A percentile compares a stretch with the other conserved stretches of the same genome.
Conservation (phyloP, 1,140 invertebrate genomes). For the Nephila pilipes region DNA sequence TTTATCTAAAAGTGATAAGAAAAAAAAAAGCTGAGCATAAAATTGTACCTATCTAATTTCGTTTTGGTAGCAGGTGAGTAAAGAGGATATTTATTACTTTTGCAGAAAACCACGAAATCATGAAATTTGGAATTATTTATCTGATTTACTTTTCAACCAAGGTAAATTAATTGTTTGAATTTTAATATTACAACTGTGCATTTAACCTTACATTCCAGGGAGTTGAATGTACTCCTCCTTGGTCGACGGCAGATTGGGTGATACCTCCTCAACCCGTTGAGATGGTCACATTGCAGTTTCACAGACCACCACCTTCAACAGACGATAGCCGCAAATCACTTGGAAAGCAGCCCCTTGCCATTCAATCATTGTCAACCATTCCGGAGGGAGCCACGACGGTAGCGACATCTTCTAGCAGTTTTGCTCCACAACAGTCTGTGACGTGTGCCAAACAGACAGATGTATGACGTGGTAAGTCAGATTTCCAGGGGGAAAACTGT, state of each 20-base stretch:
- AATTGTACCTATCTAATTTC: too few relatives aligned
- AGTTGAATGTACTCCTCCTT: slow-evolving; percentile 52
- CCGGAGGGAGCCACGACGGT: not conserved
- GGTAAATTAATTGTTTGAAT: too few relatives aligned
- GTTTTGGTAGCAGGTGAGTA: too few relatives aligned
- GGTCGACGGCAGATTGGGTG: slow-evolving; percentile 68
- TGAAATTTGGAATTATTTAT: too few relatives aligned
- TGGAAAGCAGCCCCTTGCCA: slow-evolving; percentile 42
- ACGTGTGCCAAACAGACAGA: slow-evolving; percentile 64
- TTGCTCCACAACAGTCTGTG: not conserved
- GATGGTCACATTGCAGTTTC: slow-evolving; percentile 69
- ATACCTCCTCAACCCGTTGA: slow-evolving; percentile 66
- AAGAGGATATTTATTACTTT: too few relatives aligned
- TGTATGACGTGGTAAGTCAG: slow-evolving; percentile 66
- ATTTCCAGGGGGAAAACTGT: too few relatives aligned
- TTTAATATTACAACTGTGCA: too few relatives aligned
- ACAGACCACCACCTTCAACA: not conserved
- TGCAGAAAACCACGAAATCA: too few relatives aligned
- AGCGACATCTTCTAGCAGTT: slow-evolving; percentile 45
- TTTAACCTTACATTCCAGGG: not conserved
- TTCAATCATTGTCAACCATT: slow-evolving; percentile 48
- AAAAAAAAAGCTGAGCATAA: too few relatives aligned
- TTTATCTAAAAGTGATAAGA: too few relatives aligned
- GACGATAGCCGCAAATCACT: not conserved
- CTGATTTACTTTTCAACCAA: too few relatives aligned